Base-by-base conservation (phyloP, 2,888 invertebrate species). In the Cryptus viduatorius region DNA sequence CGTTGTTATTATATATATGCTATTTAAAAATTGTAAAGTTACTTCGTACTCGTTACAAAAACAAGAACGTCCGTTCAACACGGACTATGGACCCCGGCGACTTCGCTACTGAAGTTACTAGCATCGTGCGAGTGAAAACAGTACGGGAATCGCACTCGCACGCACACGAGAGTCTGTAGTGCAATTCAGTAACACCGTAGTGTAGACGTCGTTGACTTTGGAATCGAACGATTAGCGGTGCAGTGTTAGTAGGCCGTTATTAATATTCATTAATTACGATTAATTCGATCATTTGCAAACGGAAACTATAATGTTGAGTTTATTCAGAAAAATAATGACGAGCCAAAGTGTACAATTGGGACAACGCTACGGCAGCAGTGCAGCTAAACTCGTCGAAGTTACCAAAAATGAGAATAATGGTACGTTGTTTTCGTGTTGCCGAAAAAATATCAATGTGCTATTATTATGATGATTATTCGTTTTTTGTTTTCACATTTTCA, bases 311-410 rank as follows among this genome's bases (percentile, higher is more conserved):
- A 42, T 42, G 64, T 10, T 19, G 37, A 42, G 56, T 5, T 19
- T 16, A 24, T 24, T 5, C 14, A 72, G 19, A 59, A 19, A 56
- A 1, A n/a, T 44, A 1, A 42, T n/a, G 2, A 42, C 44, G 14
- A 42, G 31, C 1, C 31, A n/a, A 44, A 61, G 24, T 29, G 7
- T 31, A 29, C n/a, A 19, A 61, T n/a, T 75, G 37, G 48, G 64
- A 4, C 56, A 68, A 46, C 56, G 79, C 2, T 79, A 44, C 16
- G 61, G 61, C 8, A 53, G 67, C 50, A 78, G 88, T 10, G 78
- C 69, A n/a, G 94, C 94, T 2, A 95, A 95, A n/a, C 89, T 96
- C 56, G 95, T 96, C 1, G 95, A 95, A 72, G 92, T 96, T 0
- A 94, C 95, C 14, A 94, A 96, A 8, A 95, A 96, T 87, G 95